Conservation (phyloP, 2,113 vertebrate species). For the Accipiter virgatus region DNA sequence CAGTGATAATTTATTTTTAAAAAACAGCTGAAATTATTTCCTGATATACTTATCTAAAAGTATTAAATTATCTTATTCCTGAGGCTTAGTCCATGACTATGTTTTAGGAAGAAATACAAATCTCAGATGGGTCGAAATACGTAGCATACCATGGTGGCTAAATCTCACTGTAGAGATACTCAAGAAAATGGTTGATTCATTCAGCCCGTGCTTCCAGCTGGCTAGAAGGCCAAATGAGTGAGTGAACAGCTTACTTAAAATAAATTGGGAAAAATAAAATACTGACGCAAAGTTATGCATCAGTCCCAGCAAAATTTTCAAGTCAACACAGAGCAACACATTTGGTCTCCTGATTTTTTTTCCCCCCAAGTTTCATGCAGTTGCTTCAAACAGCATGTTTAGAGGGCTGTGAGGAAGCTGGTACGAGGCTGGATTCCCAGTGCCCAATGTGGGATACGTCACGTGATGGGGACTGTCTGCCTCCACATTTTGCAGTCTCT, state of each 20-base stretch:
- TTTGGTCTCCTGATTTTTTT: background rate
- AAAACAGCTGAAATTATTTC: background rate
- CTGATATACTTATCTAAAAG: background rate
- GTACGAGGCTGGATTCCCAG: background rate
- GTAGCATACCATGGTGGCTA: background rate
- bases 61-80: background rate
- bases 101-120: background rate
- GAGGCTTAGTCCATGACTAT: background rate
- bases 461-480: background rate
- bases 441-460: rapidly evolving
- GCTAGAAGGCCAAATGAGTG: background rate
- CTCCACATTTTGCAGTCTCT: background rate
- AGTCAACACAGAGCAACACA: background rate
- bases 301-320: background rate
- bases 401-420: background rate
- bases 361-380: background rate
- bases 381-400: background rate
- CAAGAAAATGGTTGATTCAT: background rate
- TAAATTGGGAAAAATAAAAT: background rate
- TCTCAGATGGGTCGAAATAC: background rate
- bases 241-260: background rate
- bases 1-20: background rate
- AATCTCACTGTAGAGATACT: background rate
- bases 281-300: background rate
- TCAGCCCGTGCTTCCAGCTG: background rate